phyloP scores from a whole-genome alignment of 2,113 vertebrate species.

The Piprites chloris region DNA sequence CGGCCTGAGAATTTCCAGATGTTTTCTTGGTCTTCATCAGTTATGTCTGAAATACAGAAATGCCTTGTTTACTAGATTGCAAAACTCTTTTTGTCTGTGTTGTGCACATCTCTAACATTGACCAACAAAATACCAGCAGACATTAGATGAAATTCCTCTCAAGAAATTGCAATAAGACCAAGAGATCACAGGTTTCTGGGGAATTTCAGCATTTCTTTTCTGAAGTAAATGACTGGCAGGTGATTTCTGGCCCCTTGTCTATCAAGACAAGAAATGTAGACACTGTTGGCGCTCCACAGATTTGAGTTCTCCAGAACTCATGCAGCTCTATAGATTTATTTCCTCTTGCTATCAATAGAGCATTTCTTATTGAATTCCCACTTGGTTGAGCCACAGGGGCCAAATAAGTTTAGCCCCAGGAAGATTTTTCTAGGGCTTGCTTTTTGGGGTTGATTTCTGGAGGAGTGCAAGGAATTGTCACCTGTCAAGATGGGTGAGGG shows the following conservation, averaged over 20 bases:
- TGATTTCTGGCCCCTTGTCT: background rate
- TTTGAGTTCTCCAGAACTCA: background rate
- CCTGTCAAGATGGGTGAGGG: background rate
- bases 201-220: background rate
- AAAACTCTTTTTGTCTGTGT: background rate
- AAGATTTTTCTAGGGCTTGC: background rate
- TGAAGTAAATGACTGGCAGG: background rate
- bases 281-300: background rate
- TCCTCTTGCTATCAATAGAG: background rate
- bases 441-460: background rate
- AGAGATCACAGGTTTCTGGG: background rate
- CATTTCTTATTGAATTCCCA: background rate
- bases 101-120: background rate
- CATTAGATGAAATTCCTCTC: background rate
- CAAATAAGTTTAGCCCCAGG: background rate
- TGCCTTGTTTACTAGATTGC: background rate
- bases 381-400: background rate
- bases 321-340: background rate
- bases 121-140: background rate
- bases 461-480: background rate
- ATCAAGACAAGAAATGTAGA: background rate
- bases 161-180: background rate
- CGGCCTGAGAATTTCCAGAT: conserved; percentile 34
- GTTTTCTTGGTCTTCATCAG: background rate
- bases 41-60: background rate